phyloP scores from a whole-genome alignment of 2,888 invertebrate genomes.

The Strigamia crassipes region DNA sequence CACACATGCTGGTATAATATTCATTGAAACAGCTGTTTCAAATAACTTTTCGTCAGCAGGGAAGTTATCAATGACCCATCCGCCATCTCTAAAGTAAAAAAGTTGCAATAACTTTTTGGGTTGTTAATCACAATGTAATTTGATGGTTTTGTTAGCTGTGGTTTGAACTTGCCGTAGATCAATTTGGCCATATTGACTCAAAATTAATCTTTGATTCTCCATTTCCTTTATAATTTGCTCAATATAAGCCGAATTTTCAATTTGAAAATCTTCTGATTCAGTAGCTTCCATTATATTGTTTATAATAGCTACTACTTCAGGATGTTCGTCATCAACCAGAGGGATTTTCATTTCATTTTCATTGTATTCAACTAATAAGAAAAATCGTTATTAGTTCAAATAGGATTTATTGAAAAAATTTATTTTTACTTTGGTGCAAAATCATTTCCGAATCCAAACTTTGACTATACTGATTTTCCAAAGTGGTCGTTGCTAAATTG shows the following conservation, averaged over 20 bases:
- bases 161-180: neutral
- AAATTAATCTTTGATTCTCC: neutral
- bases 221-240: neutral
- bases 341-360: neutral
- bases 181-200: neutral
- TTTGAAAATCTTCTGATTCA: neutral
- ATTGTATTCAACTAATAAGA: neutral
- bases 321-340: neutral
- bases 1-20: neutral
- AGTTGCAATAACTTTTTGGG: too few species aligned
- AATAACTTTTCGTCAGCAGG: conserved; percentile 24
- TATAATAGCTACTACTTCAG: neutral
- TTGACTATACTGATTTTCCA: neutral
- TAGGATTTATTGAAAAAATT: neutral
- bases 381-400: neutral
- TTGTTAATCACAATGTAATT: too few species aligned
- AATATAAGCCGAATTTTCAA: neutral
- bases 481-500: neutral
- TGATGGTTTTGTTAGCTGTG: too few species aligned
- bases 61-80: conserved; percentile 7
- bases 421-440: neutral
- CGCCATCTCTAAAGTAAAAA: neutral
- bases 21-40: neutral
- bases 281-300: neutral
- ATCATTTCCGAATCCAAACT: neutral